Percentiles rank a stretch among this genome's conserved stretches.
phyloP scores from a whole-genome alignment of 2,113 vertebrate genomes.

The Leptosomus discolor region DNA sequence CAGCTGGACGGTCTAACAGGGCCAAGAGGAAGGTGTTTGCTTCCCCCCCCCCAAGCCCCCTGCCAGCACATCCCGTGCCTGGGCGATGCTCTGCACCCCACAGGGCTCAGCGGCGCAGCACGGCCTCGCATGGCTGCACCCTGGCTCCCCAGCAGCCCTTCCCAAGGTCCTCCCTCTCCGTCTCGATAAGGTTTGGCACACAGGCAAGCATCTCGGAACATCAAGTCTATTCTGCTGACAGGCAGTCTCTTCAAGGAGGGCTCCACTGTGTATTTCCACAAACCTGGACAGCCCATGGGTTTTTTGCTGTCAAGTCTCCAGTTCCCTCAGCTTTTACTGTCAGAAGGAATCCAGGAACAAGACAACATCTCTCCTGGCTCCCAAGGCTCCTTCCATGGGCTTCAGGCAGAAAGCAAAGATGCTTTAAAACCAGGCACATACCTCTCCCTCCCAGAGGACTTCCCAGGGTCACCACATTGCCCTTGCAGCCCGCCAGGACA shows the following conservation, averaged over 20 bases:
- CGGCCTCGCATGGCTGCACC: neutral
- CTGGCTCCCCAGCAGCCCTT: neutral
- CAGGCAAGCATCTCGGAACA: neutral
- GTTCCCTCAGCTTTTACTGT: conserved; percentile 61
- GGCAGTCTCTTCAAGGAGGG: conserved; percentile 17
- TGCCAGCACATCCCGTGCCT: neutral
- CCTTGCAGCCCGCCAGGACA: neutral
- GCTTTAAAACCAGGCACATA: conserved; percentile 13
- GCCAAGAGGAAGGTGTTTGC: neutral
- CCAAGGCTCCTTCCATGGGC: neutral
- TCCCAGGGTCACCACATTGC: neutral
- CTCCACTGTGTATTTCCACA: conserved; percentile 27
- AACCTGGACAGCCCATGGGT: conserved; percentile 26
- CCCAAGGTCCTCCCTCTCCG: neutral
- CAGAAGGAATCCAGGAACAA: conserved; percentile 48
- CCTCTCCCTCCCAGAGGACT: neutral
- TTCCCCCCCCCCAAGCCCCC: neutral
- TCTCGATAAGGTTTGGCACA: conserved; percentile 8
- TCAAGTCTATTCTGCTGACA: conserved; percentile 28
- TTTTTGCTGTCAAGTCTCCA: conserved; percentile 45
- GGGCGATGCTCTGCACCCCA: accelerated
- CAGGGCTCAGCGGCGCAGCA: neutral
- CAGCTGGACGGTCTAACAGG: accelerated
- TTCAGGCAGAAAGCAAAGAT: neutral
- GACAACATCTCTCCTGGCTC: conserved; percentile 9